phyloP scores from a whole-genome alignment of 2,797 vertebrate species.

The Cebuella pygmaea region DNA sequence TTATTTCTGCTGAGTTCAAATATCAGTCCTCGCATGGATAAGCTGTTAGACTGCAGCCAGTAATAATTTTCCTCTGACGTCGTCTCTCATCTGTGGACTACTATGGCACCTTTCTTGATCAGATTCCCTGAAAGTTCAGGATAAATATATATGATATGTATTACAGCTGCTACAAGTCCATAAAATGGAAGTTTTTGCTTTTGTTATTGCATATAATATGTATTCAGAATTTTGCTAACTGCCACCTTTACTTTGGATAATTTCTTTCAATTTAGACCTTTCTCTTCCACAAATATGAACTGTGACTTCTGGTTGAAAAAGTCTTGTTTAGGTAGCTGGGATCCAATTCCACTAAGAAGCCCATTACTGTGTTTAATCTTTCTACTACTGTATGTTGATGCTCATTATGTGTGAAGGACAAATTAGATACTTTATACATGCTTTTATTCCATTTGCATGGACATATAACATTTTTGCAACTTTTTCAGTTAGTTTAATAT shows the following conservation, averaged over 20 bases:
- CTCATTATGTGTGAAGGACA: neutral
- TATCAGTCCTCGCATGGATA: neutral
- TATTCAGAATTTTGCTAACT: neutral
- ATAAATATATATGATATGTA: neutral
- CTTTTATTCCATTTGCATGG: neutral
- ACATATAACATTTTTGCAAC: neutral
- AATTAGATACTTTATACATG: neutral
- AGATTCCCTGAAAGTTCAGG: neutral
- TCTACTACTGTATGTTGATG: neutral
- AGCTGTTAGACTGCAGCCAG: neutral
- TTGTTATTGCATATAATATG: neutral
- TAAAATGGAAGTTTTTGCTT: neutral
- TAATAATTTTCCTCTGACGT: neutral
- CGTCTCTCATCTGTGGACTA: neutral
- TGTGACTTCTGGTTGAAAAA: neutral
- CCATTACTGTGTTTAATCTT: neutral
- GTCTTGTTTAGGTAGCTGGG: neutral
- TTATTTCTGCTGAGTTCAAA: neutral
- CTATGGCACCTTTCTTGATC: neutral
- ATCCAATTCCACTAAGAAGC: neutral
- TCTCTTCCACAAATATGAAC: neutral
- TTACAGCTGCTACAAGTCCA: neutral
- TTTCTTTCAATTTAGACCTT: constrained; percentile 7
- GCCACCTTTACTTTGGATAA: neutral
- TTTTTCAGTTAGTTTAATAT: constrained; percentile 50